These are phyloP conservation scores for Acromyrmex echinatior DNA, from an alignment of 1,140 invertebrate species.

Conservation along the genomic window DNA sequence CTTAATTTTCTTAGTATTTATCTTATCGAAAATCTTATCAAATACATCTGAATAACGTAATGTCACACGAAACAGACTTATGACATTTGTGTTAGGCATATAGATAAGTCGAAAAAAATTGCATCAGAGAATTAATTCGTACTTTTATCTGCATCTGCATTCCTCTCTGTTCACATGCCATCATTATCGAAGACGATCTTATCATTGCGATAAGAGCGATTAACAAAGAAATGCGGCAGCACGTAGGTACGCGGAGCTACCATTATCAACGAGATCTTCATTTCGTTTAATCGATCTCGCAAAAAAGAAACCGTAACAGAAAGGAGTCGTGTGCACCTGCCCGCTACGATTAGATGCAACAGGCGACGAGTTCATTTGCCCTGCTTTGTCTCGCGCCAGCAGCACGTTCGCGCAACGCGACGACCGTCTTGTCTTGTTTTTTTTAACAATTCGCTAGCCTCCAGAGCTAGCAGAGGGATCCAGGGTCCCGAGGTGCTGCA, in stretches of 20 bases:
- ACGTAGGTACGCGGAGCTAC: not conserved
- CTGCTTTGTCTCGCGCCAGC: conserved; percentile 38
- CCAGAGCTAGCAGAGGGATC: conserved; percentile 7
- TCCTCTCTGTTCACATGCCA: not conserved
- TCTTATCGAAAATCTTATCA: conserved; percentile 17
- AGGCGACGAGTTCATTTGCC: conserved; percentile 37
- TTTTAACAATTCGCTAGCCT: conserved; percentile 26
- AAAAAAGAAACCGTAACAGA: not conserved
- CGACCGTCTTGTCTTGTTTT: conserved; percentile 24
- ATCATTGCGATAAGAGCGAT: conserved; percentile 26
- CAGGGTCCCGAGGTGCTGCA: not conserved
- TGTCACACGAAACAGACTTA: not conserved
- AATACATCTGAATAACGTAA: not conserved
- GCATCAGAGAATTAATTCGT: conserved; percentile 23
- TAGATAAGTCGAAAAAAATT: conserved; percentile 29
- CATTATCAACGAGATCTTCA: not conserved
- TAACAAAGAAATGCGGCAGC: conserved; percentile 15
- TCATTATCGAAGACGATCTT: conserved; percentile 46
- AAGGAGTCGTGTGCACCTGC: conserved; percentile 37
- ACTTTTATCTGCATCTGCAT: conserved; percentile 39
- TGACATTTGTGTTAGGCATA: not conserved
- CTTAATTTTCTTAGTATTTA: not conserved
- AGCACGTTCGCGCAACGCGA: not conserved
- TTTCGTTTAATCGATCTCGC: conserved; percentile 26
- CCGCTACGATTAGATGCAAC: conserved; percentile 49